Evolutionary conservation across 2,797 vertebrate species (phyloP), one percentile per base, ranked within the genome.

Genomic region (Falco naumanni): DNA sequence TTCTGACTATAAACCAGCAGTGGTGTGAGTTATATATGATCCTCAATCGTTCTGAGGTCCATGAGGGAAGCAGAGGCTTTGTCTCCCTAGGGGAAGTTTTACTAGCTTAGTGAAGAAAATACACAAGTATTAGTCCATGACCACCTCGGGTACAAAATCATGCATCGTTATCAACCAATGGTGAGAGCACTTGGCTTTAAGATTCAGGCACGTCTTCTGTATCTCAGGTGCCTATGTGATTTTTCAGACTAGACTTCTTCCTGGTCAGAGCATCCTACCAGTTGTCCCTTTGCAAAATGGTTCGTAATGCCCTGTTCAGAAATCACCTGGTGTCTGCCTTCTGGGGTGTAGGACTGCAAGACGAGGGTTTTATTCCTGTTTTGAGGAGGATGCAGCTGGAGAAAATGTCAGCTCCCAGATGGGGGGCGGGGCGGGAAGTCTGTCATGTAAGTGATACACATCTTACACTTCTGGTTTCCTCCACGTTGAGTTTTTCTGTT

Each of bases 401-500:
- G 21, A 69, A 78, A 22, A 5, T 59, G 39, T 60, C 28, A 29
- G 29, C 33, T 82, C 41, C 8, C 16, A 34, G 7, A 16, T 9
- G 8, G 4, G 1, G 3, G 9, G 1, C 1, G 13, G 12, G 18
- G 16, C 25, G 10, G 43, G 43, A 43, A 72, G 6, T 26, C 89
- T 72, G 45, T 28, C 34, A 5, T 76, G 8, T 43, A 72, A 56
- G 24, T 2, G 1, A 39, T 43, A 33, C 12, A 8, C 2, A 4
- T 64, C 26, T 56, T 26, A 25, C 64, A 61, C 12, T 61, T 71
- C 5, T 48, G 6, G 8, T 80, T 83, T 75, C 19, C 18, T 59
- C 13, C 24, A 4, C 0, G 0, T 65, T 57, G 16, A 26, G 26
- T 86, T 80, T 65, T 53, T 78, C 6, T 10, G 3, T 65, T 83